Evolutionary conservation across 2,113 vertebrate genomes (phyloP).

Genomic region (Tragelaphus imberbis): DNA sequence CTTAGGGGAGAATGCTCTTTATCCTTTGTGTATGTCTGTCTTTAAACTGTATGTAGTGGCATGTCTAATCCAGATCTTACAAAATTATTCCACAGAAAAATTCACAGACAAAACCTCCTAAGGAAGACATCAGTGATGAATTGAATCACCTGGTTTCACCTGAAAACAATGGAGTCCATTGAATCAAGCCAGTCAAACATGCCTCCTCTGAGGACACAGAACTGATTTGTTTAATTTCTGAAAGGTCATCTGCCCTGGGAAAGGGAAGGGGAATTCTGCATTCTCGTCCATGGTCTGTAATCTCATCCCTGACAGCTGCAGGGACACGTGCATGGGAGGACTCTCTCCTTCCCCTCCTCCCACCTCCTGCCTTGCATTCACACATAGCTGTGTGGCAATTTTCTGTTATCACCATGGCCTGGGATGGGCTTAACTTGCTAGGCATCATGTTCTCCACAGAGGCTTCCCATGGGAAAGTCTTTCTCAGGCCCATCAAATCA

Average conservation of each 20-base stretch:
- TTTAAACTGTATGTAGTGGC: background rate
- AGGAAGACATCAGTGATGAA: background rate
- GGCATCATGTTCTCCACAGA: background rate
- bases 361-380: background rate
- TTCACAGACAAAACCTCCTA: slow-evolving; percentile 36
- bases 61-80: slow-evolving; percentile 35
- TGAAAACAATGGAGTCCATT: slow-evolving; percentile 53
- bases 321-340: slow-evolving; percentile 26
- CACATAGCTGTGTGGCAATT: background rate
- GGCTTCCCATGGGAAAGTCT: background rate
- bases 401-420: background rate
- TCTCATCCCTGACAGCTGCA: slow-evolving; percentile 48
- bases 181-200: slow-evolving; percentile 25
- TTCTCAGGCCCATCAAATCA: background rate
- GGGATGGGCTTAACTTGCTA: background rate
- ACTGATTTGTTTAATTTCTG: slow-evolving; percentile 60
- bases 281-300: slow-evolving; percentile 33
- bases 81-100: slow-evolving; percentile 38
- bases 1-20: background rate
- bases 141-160: slow-evolving; percentile 2
- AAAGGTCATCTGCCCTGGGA: slow-evolving; percentile 61
- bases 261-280: slow-evolving; percentile 7
- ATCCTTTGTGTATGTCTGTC: background rate
- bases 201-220: slow-evolving; percentile 38
- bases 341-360: background rate